phyloP scores from a whole-genome alignment of 1,140 invertebrate genomes.

The Myzus persicae region DNA sequence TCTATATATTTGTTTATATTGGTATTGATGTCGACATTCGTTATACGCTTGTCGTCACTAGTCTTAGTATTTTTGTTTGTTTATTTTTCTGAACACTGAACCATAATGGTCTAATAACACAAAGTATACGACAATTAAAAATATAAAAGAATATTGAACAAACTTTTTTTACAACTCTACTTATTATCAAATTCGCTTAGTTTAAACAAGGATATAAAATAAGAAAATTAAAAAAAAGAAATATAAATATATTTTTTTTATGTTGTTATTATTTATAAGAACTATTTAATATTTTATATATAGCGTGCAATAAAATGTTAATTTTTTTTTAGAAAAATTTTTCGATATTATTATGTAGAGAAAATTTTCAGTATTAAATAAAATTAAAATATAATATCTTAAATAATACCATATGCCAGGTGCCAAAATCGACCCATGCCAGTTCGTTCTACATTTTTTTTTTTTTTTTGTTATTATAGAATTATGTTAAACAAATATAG shows the following conservation, averaged over 20 bases:
- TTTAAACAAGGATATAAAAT: constrained; percentile 21
- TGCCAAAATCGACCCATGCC: constrained; percentile 57
- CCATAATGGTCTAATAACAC: constrained; percentile 28
- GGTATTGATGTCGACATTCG: constrained; percentile 41
- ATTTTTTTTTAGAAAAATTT: constrained; percentile 46
- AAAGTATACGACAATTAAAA: constrained; percentile 51
- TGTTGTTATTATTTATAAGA: constrained; percentile 53
- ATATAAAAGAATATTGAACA: constrained; percentile 46
- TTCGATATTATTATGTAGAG: constrained; percentile 41
- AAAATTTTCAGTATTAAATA: constrained; percentile 56
- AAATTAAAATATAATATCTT: constrained; percentile 6
- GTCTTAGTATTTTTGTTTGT: constrained; percentile 56
- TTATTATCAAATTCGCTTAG: constrained; percentile 49
- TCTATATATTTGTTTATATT: constrained; percentile 26
- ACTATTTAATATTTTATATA: constrained; percentile 42
- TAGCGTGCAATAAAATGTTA: constrained; percentile 58
- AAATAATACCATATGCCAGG: constrained; percentile 50
- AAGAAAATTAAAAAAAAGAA: constrained; percentile 28
- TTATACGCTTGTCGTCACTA: constrained; percentile 41
- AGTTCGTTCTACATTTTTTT: constrained; percentile 46
- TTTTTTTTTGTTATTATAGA: constrained; percentile 38
- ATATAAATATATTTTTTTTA: constrained; percentile 15
- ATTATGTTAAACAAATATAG: constrained; percentile 33
- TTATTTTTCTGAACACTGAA: constrained; percentile 43
- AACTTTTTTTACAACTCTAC: constrained; percentile 55